phyloP scores from a whole-genome alignment of 1,140 invertebrate species.

The Cryptotermes secundus region DNA sequence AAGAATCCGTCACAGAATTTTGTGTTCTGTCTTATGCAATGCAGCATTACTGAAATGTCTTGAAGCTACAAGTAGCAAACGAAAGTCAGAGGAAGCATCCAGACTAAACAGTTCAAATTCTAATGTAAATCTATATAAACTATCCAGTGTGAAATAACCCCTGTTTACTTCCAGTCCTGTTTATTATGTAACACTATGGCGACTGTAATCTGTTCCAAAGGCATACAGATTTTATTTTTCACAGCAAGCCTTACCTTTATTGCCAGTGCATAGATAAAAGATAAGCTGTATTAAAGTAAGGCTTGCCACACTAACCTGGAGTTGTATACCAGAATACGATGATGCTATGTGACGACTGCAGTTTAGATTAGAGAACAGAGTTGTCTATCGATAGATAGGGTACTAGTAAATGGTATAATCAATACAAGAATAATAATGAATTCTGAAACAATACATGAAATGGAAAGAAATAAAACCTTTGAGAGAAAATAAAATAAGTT shows the following conservation, averaged over 20 bases:
- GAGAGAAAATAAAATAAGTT: no score
- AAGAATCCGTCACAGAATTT: no score
- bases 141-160: neutral
- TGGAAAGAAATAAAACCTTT: no score
- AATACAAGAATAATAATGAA: neutral
- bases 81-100: neutral
- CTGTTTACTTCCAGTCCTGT: neutral
- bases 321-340: neutral
- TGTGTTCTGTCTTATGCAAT: no score
- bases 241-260: neutral
- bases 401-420: neutral
- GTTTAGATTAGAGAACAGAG: neutral
- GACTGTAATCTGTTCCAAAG: neutral
- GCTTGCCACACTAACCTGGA: constrained; percentile 17
- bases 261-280: neutral
- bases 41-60: neutral
- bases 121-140: neutral
- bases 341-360: neutral
- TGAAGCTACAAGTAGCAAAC: neutral
- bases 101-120: neutral
- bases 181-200: neutral
- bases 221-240: neutral
- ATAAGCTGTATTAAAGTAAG: neutral
- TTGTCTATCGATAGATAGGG: neutral
- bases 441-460: no score